Conservation (phyloP, 2,797 vertebrate genomes). For the Staurois parvus region DNA sequence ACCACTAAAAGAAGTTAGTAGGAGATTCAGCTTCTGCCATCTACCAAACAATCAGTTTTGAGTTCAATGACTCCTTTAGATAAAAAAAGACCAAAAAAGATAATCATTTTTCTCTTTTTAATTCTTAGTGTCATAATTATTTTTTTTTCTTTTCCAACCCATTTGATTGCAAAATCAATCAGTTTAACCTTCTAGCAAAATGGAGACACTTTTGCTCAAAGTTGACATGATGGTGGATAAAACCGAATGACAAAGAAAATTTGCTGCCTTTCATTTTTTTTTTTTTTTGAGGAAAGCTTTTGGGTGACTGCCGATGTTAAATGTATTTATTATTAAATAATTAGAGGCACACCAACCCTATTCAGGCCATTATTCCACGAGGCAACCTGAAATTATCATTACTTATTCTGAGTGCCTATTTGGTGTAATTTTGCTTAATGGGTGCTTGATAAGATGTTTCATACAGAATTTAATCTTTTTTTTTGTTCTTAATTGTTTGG, state of each 20-base stretch:
- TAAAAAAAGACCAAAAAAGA: no score
- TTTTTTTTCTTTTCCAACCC: neutral
- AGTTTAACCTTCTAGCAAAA: neutral
- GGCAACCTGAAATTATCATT: slow-evolving; percentile 41
- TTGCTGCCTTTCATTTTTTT: neutral
- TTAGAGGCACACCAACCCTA: slow-evolving; percentile 25
- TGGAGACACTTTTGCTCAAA: neutral
- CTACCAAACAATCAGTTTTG: no score
- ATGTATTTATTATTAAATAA: slow-evolving; percentile 48
- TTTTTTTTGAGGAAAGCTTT: neutral
- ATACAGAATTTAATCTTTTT: neutral
- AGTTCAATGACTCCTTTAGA: no score
- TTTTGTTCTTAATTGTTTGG: slow-evolving; percentile 5
- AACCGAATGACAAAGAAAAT: neutral
- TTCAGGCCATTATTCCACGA: slow-evolving; percentile 3
- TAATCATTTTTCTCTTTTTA: neutral
- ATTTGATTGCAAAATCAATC: neutral
- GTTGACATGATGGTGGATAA: neutral
- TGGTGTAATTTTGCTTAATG: slow-evolving; percentile 53
- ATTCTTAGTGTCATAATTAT: neutral
- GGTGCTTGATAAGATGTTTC: slow-evolving; percentile 34
- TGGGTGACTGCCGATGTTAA: slow-evolving; percentile 32
- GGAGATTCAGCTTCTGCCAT: no score
- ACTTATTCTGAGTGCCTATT: slow-evolving; percentile 51
- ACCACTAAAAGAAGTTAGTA: no score